Conservation (phyloP, 2,113 vertebrate genomes). For the Pachycephala philippinensis region DNA sequence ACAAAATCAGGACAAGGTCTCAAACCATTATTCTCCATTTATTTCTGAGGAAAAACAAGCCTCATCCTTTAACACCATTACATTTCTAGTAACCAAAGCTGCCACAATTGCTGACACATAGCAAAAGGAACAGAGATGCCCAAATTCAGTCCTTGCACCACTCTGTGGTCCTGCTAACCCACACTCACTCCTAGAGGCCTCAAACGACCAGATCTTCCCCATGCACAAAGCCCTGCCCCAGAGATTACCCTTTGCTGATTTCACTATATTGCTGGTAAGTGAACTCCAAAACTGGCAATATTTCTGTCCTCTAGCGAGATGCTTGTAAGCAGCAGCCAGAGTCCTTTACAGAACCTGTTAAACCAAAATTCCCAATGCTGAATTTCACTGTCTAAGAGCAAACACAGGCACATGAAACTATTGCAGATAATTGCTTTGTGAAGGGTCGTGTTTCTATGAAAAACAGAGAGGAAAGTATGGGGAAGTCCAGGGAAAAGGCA, state of each 20-base stretch:
- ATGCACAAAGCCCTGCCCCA: neutral
- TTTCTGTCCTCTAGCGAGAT: neutral
- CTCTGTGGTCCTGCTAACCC: neutral
- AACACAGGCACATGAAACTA: rapidly evolving
- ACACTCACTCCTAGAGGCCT: neutral
- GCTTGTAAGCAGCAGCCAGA: neutral
- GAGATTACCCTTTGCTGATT: neutral
- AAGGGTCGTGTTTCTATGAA: neutral
- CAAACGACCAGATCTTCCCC: neutral
- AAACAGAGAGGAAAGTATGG: neutral
- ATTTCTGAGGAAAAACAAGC: neutral
- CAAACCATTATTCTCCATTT: neutral
- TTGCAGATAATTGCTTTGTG: neutral
- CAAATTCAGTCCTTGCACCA: neutral
- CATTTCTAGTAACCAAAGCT: neutral
- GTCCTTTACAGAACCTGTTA: neutral
- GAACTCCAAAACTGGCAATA: neutral
- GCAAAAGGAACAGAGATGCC: neutral
- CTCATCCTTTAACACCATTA: neutral
- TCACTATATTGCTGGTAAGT: neutral
- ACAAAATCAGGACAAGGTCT: neutral
- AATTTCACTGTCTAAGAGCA: neutral
- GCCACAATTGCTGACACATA: neutral
- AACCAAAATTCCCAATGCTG: neutral
- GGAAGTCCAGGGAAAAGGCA: neutral